phyloP scores from a whole-genome alignment of 2,797 vertebrate genomes.

The Manis javanica region DNA sequence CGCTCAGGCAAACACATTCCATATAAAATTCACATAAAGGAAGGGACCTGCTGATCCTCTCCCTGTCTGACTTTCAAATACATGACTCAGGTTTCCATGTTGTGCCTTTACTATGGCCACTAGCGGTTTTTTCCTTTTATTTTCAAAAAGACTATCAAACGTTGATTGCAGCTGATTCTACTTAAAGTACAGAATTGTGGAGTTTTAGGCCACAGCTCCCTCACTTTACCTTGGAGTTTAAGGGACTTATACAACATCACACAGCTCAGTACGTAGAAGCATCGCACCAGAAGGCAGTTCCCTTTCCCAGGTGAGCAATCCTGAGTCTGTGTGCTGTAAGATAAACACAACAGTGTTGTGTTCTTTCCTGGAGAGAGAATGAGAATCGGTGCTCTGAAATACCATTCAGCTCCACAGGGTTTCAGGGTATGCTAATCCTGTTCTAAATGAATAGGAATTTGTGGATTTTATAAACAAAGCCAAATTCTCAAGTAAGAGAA shows the following conservation, averaged over 20 bases:
- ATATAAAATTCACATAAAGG: background rate
- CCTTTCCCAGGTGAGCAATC: background rate
- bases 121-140: background rate
- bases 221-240: background rate
- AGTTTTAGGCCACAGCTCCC: background rate
- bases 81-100: background rate
- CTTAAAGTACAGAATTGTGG: background rate
- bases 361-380: background rate
- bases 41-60: background rate
- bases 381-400: background rate
- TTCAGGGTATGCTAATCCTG: background rate
- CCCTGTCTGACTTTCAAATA: slow-evolving; percentile 4
- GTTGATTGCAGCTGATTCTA: background rate
- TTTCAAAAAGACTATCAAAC: slow-evolving; percentile 31
- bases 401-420: background rate
- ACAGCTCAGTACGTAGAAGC: background rate
- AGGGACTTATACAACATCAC: background rate
- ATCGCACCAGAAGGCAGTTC: background rate
- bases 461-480: slow-evolving; percentile 51
- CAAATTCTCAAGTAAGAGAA: slow-evolving; percentile 58
- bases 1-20: background rate
- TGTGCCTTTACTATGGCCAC: background rate
- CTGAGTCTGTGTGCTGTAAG: background rate
- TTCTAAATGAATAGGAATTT: slow-evolving; percentile 45
- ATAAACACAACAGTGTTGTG: background rate